Base-by-base conservation (phyloP, 2,113 vertebrate species). In the Leiothrix lutea region DNA sequence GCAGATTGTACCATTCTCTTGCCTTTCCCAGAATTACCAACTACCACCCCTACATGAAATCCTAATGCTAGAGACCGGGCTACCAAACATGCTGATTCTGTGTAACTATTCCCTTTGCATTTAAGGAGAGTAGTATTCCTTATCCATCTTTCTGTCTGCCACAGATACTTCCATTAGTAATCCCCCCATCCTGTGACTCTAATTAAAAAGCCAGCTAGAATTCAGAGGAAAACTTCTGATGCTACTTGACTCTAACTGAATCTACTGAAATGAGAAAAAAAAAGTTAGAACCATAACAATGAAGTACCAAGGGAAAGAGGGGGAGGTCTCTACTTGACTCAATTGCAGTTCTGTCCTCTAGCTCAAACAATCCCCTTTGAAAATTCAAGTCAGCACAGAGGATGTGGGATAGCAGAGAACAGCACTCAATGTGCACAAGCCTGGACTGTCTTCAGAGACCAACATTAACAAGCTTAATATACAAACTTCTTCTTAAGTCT, bases 1-100 rank as follows among this genome's bases (percentile, higher is more conserved):
- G 23, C 12, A 67, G 44, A 50, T 9, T 2, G 0, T 7, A 58
- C 26, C 31, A 22, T 80, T 64, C 29, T 47, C 42, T 67, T 0
- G 0, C 25, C 33, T 72, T 58, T 86, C 20, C 38, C 11, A 4
- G 21, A 79, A 69, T 35, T 77, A 54, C 28, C 51, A 67, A 5
- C 12, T 58, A 31, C 11, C 21, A 57, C 4, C 11, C 19, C 9
- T 26, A 17, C 18, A 54, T 0, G 2, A 77, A 78, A 50, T 9
- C 1, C 29, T 45, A 20, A 29, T 36, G 44, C 25, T 22, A 51
- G 19, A 70, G 15, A 38, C 25, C 3, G 62, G 23, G 36, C n/a
- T 50, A 69, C 16, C 48, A 42, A 82, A 81, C 51, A 71, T 65
- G 17, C 11, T 79, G 51, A 66, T 66, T 48, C 33, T 42, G 11